These are phyloP conservation scores for Panzeria rudis DNA, from an alignment of 2,888 invertebrate genomes.

Conservation along the genomic window DNA sequence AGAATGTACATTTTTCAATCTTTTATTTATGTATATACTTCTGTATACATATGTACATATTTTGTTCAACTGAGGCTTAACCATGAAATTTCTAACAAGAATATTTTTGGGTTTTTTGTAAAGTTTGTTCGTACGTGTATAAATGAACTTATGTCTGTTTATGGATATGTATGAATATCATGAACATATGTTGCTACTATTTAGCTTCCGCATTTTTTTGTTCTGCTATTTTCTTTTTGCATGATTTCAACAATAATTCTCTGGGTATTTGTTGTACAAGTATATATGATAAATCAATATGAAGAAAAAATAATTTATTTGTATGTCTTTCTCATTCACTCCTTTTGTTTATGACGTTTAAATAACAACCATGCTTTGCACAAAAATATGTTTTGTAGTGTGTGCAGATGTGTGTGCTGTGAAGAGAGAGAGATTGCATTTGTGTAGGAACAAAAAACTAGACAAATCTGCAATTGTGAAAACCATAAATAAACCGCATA, in stretches of 20 bases:
- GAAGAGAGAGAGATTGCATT: background rate
- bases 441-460: constrained; percentile 75
- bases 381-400: background rate
- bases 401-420: background rate
- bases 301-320: constrained; percentile 32
- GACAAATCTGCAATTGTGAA: constrained; percentile 83
- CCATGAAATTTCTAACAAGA: constrained; percentile 61
- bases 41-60: too few relatives aligned
- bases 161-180: background rate
- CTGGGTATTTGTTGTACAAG: background rate
- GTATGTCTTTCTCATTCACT: constrained; percentile 63
- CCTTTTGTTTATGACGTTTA: constrained; percentile 22
- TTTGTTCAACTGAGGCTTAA: constrained; percentile 27
- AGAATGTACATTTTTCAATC: constrained; percentile 32
- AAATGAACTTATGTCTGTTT: background rate
- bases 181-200: constrained; percentile 30
- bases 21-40: background rate
- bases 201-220: constrained; percentile 44
- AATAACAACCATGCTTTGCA: constrained; percentile 8
- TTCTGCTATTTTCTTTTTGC: constrained; percentile 9
- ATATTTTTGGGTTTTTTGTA: background rate
- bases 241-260: background rate
- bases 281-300: constrained; percentile 45
- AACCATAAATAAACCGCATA: constrained; percentile 82
- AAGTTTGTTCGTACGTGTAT: background rate